Evolutionary conservation across 2,888 invertebrate species (phyloP), one percentile per base, ranked within the genome.

Genomic region (Drosophila nr. medialis): DNA sequence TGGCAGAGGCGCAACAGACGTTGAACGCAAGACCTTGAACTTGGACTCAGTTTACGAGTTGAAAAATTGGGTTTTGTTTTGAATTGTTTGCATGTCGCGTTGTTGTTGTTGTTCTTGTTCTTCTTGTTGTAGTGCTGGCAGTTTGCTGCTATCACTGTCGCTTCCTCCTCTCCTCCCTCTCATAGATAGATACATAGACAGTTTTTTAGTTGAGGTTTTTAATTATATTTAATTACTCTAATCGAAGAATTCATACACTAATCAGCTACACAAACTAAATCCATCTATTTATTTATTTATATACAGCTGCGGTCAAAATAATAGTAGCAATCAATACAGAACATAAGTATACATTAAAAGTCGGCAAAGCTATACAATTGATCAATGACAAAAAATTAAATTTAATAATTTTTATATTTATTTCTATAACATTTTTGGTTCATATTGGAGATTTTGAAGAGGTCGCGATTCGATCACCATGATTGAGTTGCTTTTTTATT

Each of bases 21-120:
- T 75, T 89, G 88, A 86, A 84, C 83, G 85, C 81, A 61, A 90
- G 90, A 90, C 91, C 91, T 91, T 92, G 91, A 91, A 91, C 91
- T 91, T 92, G 92, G 89, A 85, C 85, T 85, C 83, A 86, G 80
- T 80, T 91, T 82, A 74, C 77, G 83, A 89, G 89, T 81, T 83
- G 75, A 89, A 86, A 87, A 89, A 76, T 78, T 80, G 62, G 80
- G 80, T 81, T 81, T 87, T 89, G 81, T 86, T 86, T 83, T 85
- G 83, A 87, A 81, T 83, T 83, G 77, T 73, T 75, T 80, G 77
- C 64, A 53, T 64, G 58, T 42, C 54, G 74, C 51, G 74, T 60
- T 66, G 49, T 59, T 21, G 67, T 50, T 62, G 51, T 56, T 51
- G 3, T 55, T 55, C 1, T 24, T 24, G 24, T 56, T 51, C 2